Percentiles rank a stretch among this genome's conserved stretches.
Evolutionary conservation across 92 coral and sea anemone species (phyloP).

Genomic region (Parazoanthus swiftii): DNA sequence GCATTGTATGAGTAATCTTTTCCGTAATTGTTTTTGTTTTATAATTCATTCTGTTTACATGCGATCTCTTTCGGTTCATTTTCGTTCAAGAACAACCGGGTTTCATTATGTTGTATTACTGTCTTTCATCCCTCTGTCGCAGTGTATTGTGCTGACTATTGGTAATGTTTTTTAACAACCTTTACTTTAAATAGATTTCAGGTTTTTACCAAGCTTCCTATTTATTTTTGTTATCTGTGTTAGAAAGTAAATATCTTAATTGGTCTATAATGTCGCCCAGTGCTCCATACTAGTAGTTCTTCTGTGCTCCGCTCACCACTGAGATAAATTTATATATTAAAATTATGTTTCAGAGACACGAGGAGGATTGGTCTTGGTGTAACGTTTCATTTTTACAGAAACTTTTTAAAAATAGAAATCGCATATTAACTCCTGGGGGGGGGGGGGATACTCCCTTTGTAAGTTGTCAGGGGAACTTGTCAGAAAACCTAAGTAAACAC

Average conservation of each 20-base stretch:
- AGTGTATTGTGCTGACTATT: background rate
- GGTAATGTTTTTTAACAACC: background rate
- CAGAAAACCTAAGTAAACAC: too few species aligned
- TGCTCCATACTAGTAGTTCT: background rate
- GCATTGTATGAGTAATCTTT: constrained; percentile 19
- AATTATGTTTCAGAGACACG: too few species aligned
- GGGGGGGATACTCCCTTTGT: too few species aligned
- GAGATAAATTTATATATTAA: too few species aligned
- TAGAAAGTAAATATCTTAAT: background rate
- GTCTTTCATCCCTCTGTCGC: background rate
- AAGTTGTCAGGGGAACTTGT: too few species aligned
- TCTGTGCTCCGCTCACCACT: too few species aligned
- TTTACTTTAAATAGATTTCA: too few species aligned
- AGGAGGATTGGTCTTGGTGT: too few species aligned
- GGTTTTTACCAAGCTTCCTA: background rate
- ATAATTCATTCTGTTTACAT: constrained; percentile 20
- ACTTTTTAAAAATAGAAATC: background rate
- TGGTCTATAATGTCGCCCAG: background rate
- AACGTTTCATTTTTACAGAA: too few species aligned
- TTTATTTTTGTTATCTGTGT: background rate
- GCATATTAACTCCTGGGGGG: constrained; percentile 40
- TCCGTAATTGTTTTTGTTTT: constrained; percentile 19
- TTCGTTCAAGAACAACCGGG: background rate
- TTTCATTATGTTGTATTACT: background rate
- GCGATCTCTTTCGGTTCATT: background rate